Evolutionary conservation across 2,113 vertebrate species (phyloP).

Genomic region (Cyprinus carpio): DNA sequence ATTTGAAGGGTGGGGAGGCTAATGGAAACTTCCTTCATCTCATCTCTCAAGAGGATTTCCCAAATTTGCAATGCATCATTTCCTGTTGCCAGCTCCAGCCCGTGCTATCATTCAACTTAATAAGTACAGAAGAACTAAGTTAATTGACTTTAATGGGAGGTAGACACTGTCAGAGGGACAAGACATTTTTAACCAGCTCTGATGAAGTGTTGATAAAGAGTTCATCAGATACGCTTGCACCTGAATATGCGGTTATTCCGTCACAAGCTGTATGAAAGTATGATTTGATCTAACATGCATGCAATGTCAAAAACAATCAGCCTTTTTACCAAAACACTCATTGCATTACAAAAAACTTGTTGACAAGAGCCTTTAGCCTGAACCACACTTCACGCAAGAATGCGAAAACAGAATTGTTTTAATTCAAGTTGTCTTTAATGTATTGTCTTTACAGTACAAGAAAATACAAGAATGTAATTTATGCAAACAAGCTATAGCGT

Average conservation of each 20-base stretch:
- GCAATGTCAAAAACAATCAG: background rate
- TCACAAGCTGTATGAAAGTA: background rate
- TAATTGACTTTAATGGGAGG: background rate
- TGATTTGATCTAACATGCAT: background rate
- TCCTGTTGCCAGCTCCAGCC: background rate
- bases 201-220: background rate
- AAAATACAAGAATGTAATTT: background rate
- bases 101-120: background rate
- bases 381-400: background rate
- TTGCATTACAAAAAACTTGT: background rate
- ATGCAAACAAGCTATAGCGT: background rate
- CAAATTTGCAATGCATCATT: slow-evolving; percentile 46
- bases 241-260: background rate
- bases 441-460: background rate
- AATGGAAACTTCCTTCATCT: slow-evolving; percentile 50
- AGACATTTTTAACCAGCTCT: background rate
- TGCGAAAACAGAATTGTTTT: background rate
- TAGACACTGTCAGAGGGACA: background rate
- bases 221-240: background rate
- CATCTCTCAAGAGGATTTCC: slow-evolving; percentile 41
- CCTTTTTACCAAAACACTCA: background rate
- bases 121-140: background rate
- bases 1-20: slow-evolving; percentile 16
- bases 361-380: background rate
- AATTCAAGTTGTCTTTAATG: background rate